These are phyloP conservation scores for Rhinopomastus cyanomelas DNA, from an alignment of 2,113 vertebrate genomes.

Conservation along the genomic window DNA sequence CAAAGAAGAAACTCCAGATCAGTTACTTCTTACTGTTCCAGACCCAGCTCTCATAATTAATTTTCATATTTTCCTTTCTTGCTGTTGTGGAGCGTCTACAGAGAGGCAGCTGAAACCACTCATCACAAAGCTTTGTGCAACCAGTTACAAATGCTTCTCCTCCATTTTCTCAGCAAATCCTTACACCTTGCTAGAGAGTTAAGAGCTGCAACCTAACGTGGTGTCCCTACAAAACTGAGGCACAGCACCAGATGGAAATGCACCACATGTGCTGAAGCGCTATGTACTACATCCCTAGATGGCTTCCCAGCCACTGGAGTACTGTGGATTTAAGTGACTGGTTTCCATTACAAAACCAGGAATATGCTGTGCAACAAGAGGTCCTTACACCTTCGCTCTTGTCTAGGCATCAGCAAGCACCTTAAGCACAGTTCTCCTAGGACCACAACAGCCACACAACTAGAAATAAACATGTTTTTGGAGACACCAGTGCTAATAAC, in stretches of 20 bases:
- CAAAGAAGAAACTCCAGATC: fast-evolving
- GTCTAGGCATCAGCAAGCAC: background rate
- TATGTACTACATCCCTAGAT: background rate
- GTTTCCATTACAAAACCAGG: background rate
- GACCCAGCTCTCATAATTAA: background rate
- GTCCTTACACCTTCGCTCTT: background rate
- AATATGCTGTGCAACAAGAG: background rate
- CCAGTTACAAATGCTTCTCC: background rate
- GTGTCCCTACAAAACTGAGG: background rate
- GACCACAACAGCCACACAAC: background rate
- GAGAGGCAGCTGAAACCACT: background rate
- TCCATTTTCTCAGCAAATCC: background rate
- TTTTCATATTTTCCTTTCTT: background rate
- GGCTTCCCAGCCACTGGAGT: background rate
- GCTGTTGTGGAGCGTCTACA: background rate
- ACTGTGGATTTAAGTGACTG: background rate
- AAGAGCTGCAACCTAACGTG: background rate
- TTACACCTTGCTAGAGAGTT: background rate
- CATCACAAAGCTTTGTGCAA: background rate
- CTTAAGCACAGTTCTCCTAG: background rate
- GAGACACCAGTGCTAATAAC: background rate
- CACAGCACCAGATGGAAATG: background rate
- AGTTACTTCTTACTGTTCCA: background rate
- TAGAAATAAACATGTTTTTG: background rate
- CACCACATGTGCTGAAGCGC: background rate